A percentile compares a stretch with the other conserved stretches of the same genome.
Evolutionary conservation across 2,888 invertebrate species (phyloP).

Genomic region (Lasioglossum oenotherae): DNA sequence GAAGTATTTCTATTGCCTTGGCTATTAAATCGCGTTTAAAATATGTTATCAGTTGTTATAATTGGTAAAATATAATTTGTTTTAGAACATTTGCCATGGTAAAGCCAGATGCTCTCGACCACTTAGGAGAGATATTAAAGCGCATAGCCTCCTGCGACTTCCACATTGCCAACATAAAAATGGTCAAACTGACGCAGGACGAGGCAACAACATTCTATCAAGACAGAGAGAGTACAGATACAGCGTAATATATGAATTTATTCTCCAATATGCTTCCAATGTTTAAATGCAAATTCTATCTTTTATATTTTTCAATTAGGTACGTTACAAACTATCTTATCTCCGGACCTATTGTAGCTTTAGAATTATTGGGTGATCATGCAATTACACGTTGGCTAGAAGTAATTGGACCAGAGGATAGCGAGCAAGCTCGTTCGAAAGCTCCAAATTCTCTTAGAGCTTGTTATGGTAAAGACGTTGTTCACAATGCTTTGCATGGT

Average conservation of each 20-base stretch:
- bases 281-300: constrained; percentile 28
- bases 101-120: constrained; percentile 89
- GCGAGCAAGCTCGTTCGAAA: constrained; percentile 86
- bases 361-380: constrained; percentile 91
- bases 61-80: constrained; percentile 48
- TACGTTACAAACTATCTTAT: constrained; percentile 88
- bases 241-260: constrained; percentile 85
- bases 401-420: constrained; percentile 88
- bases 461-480: constrained; percentile 88
- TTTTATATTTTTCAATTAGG: constrained; percentile 79
- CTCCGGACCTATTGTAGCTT: constrained; percentile 89
- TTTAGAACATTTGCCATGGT: constrained; percentile 91
- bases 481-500: constrained; percentile 90
- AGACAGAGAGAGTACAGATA: constrained; percentile 86
- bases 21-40: neutral
- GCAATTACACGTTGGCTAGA: constrained; percentile 87
- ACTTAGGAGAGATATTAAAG: constrained; percentile 91
- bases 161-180: constrained; percentile 89
- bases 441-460: constrained; percentile 88
- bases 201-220: constrained; percentile 88
- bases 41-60: neutral
- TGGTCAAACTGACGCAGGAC: constrained; percentile 88
- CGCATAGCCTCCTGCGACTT: constrained; percentile 85
- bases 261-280: constrained; percentile 62
- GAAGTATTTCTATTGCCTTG: constrained; percentile 85